phyloP scores from a whole-genome alignment of 1,140 invertebrate species.

The Drosophila chauvacae region DNA sequence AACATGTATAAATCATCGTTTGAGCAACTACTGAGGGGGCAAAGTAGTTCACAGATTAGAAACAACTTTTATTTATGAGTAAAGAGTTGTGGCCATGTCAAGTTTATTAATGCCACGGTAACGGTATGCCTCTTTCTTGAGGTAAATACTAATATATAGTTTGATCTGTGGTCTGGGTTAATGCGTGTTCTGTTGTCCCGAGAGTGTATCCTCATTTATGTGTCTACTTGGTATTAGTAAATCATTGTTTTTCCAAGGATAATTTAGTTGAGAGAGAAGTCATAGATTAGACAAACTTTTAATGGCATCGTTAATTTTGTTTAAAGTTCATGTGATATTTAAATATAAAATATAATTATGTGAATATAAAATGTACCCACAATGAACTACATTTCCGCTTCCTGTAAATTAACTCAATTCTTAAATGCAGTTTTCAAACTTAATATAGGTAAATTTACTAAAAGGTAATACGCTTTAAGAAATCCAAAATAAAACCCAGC shows the following conservation, averaged over 20 bases:
- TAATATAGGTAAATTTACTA: no score
- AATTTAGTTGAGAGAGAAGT: background rate
- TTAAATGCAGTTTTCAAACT: background rate
- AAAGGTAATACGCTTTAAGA: background rate
- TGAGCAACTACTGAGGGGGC: conserved; percentile 7
- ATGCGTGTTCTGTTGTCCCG: conserved; percentile 1
- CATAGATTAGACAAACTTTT: conserved; percentile 6
- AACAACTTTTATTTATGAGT: conserved; percentile 19
- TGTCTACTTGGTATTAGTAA: conserved; percentile 10
- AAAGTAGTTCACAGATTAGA: conserved; percentile 2
- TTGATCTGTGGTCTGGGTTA: conserved; percentile 9
- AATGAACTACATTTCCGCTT: background rate
- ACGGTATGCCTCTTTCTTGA: background rate
- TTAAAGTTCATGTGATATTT: no score
- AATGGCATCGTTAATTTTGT: background rate
- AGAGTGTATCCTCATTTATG: conserved; percentile 10
- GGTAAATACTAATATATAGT: background rate
- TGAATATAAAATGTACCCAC: background rate
- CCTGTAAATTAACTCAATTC: background rate
- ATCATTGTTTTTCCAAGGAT: conserved; percentile 2
- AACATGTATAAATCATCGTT: conserved; percentile 36
- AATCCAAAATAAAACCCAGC: background rate
- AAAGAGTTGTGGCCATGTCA: conserved; percentile 6
- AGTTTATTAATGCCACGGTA: conserved; percentile 9
- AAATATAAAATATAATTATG: no score